phyloP scores from a whole-genome alignment of 2,113 vertebrate species.

The Eulemur rufifrons region DNA sequence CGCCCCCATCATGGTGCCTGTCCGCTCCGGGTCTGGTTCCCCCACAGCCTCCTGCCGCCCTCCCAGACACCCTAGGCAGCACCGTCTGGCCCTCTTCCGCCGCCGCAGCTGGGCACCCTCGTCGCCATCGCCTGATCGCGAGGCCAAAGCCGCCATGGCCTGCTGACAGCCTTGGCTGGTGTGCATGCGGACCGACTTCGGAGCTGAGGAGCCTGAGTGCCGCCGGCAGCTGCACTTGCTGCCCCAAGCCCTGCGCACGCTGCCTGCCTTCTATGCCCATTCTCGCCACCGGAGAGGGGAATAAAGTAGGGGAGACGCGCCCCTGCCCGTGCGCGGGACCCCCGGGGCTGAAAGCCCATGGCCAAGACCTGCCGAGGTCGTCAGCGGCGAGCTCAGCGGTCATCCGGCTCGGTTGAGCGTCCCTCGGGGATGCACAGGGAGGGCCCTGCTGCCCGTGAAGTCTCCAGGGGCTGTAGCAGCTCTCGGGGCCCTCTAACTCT shows the following conservation, averaged over 20 bases:
- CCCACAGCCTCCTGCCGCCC: too few relatives aligned
- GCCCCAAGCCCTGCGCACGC: neutral
- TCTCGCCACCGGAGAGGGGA: neutral
- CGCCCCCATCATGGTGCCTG: too few relatives aligned
- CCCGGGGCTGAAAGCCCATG: neutral
- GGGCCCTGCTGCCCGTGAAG: neutral
- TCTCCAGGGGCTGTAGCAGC: neutral
- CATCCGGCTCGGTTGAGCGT: neutral
- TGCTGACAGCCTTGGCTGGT: too few relatives aligned
- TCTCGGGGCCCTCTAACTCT: neutral
- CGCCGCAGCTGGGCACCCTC: too few relatives aligned
- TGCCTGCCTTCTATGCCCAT: neutral
- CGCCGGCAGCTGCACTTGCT: slow-evolving; percentile 52
- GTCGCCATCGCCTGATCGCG: too few relatives aligned
- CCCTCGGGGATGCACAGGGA: slow-evolving; percentile 16
- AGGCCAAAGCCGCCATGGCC: too few relatives aligned
- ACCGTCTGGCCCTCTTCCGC: too few relatives aligned
- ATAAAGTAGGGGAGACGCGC: neutral
- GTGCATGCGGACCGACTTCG: slow-evolving; percentile 59
- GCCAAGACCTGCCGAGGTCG: neutral
- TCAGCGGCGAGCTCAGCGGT: neutral
- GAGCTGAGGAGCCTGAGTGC: neutral
- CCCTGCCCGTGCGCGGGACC: neutral
- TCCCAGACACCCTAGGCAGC: too few relatives aligned
- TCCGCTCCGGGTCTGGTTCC: too few relatives aligned